These are phyloP conservation scores for Pterostichus madidus DNA, from an alignment of 2,888 invertebrate genomes.

Conservation along the genomic window DNA sequence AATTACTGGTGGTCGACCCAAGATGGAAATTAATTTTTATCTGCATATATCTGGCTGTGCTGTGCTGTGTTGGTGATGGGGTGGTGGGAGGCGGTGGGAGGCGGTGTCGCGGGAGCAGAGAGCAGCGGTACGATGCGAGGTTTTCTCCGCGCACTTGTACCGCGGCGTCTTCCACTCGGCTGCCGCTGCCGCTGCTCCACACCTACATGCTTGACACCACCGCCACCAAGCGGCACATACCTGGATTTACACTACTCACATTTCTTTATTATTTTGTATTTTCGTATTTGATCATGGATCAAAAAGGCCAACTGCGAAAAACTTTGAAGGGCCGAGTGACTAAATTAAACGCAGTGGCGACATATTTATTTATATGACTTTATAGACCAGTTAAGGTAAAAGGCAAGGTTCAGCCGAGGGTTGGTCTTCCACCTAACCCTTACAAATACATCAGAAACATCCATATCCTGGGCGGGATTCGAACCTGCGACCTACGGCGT, in stretches of 20 bases:
- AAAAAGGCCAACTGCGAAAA: too few species aligned
- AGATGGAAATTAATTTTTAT: conserved; percentile 74
- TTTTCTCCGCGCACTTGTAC: background rate
- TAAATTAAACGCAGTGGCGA: too few species aligned
- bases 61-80: background rate
- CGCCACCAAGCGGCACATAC: background rate
- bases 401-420: too few species aligned
- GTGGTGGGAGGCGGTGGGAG: background rate
- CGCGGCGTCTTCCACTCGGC: background rate
- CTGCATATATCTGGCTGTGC: conserved; percentile 71
- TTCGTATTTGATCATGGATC: too few species aligned
- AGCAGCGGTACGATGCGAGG: conserved; percentile 26
- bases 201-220: background rate
- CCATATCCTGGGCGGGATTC: too few species aligned
- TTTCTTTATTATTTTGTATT: too few species aligned
- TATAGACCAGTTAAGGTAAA: too few species aligned
- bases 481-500: too few species aligned
- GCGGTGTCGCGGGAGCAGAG: background rate
- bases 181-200: conserved; percentile 12
- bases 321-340: too few species aligned
- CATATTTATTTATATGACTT: too few species aligned
- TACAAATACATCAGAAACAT: too few species aligned
- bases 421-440: too few species aligned
- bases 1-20: conserved; percentile 73
- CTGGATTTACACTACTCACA: background rate